phyloP scores from a whole-genome alignment of 2,797 vertebrate species.

The Geotrypetes seraphini region DNA sequence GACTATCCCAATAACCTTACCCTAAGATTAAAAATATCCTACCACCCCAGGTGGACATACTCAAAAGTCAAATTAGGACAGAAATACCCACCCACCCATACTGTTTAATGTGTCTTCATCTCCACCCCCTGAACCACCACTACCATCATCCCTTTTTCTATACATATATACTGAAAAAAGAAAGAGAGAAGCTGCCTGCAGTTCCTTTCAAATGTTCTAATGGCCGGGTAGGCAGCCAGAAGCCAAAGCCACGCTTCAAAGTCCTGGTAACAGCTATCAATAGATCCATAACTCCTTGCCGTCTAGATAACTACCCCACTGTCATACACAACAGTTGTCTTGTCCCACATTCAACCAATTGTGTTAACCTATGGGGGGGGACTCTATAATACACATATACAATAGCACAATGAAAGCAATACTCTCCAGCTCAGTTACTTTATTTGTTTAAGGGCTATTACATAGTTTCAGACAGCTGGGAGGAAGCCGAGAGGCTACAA shows the following conservation, averaged over 20 bases:
- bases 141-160: too few species aligned
- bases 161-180: too few species aligned
- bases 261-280: conserved; percentile 53
- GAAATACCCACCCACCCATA: too few species aligned
- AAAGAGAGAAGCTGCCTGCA: conserved; percentile 58
- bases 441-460: conserved; percentile 71
- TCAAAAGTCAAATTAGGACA: too few species aligned
- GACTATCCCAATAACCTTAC: too few species aligned
- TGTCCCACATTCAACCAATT: conserved; percentile 62
- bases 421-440: conserved; percentile 84
- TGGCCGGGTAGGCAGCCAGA: conserved; percentile 56
- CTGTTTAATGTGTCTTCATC: conserved; percentile 22
- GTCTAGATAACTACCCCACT: conserved; percentile 71
- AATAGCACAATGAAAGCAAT: conserved; percentile 91
- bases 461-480: conserved; percentile 81
- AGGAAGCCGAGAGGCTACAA: conserved; percentile 44
- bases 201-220: conserved; percentile 52
- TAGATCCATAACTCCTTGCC: conserved; percentile 62
- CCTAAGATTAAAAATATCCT: too few species aligned
- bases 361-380: conserved; percentile 54
- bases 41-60: too few species aligned
- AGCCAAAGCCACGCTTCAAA: conserved; percentile 62
- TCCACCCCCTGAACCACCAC: too few species aligned
- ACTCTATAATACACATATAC: conserved; percentile 61
- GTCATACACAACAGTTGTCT: conserved; percentile 71